A percentile compares a stretch with the other conserved stretches of the same genome.
phyloP scores from a whole-genome alignment of 2,888 invertebrate genomes.

The Yponomeuta malinellus region DNA sequence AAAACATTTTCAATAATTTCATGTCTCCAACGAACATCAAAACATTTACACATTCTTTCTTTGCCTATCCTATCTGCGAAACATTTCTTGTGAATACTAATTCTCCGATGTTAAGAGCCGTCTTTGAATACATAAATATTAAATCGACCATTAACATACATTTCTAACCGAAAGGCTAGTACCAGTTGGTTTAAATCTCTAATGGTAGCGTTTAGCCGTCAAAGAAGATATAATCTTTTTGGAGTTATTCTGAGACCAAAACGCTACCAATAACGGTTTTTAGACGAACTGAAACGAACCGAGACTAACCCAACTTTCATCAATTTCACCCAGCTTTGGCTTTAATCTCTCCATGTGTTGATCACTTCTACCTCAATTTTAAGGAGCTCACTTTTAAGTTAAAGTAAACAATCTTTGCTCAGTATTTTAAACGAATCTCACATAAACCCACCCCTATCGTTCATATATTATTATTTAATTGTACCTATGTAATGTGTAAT shows the following conservation, averaged over 20 bases:
- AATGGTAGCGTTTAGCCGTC: too few species aligned
- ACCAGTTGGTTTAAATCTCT: background rate
- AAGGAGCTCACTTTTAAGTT: constrained; percentile 18
- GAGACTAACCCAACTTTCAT: background rate
- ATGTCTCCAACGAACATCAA: background rate
- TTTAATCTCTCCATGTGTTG: background rate
- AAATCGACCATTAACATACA: constrained; percentile 1
- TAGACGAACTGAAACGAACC: background rate
- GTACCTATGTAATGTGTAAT: background rate
- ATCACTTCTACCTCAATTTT: constrained; percentile 18
- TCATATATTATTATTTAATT: constrained; percentile 13
- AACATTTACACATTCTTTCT: background rate
- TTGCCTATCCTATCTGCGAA: background rate
- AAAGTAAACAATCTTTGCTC: constrained; percentile 58
- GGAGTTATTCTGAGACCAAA: too few species aligned
- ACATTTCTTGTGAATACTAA: background rate
- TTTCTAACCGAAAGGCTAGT: background rate
- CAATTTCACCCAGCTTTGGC: background rate
- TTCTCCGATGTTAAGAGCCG: background rate
- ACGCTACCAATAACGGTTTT: too few species aligned
- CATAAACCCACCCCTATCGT: constrained; percentile 69
- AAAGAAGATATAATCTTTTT: too few species aligned
- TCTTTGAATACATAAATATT: background rate
- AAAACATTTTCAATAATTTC: background rate
- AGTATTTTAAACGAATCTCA: constrained; percentile 24